Conservation (phyloP, 2,797 vertebrate genomes). For the Schizothorax lantsangensis region DNA sequence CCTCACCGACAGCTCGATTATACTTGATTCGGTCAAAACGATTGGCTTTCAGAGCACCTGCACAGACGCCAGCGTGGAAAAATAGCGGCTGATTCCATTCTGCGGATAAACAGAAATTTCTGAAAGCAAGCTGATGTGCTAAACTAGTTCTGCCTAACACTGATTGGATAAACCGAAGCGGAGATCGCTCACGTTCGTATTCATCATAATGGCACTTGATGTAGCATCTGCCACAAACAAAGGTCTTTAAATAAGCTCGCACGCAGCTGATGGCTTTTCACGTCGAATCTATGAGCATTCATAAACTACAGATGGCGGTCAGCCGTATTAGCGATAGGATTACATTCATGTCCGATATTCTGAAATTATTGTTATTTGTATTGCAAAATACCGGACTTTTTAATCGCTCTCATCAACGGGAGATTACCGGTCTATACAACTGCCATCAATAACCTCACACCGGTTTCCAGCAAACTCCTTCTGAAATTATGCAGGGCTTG, state of each 20-base stretch:
- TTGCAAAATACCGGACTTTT: constrained; percentile 54
- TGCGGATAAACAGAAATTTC: constrained; percentile 22
- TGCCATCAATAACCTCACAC: constrained; percentile 35
- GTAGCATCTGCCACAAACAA: constrained; percentile 67
- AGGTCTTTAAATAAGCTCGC: constrained; percentile 66
- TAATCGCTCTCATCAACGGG: constrained; percentile 30
- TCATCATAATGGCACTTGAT: constrained; percentile 63
- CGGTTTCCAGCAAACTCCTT: constrained; percentile 32
- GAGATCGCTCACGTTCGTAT: constrained; percentile 23
- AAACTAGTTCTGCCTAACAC: constrained; percentile 37
- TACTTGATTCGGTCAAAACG: constrained; percentile 74
- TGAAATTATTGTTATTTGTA: constrained; percentile 59
- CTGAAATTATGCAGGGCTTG: constrained; percentile 52
- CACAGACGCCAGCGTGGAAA: constrained; percentile 22
- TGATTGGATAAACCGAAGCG: constrained; percentile 27
- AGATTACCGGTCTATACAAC: constrained; percentile 4
- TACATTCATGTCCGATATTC: constrained; percentile 46
- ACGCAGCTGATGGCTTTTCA: constrained; percentile 68
- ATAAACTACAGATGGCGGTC: constrained; percentile 72
- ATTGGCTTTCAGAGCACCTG: constrained; percentile 65
- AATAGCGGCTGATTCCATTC: constrained; percentile 61
- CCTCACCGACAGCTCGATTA: constrained; percentile 74
- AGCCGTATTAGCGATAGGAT: constrained; percentile 68
- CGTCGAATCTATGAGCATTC: constrained; percentile 73
- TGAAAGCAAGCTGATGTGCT: constrained; percentile 40